Base-by-base conservation (phyloP, 2,888 invertebrate species). In the Cistogaster globosa region DNA sequence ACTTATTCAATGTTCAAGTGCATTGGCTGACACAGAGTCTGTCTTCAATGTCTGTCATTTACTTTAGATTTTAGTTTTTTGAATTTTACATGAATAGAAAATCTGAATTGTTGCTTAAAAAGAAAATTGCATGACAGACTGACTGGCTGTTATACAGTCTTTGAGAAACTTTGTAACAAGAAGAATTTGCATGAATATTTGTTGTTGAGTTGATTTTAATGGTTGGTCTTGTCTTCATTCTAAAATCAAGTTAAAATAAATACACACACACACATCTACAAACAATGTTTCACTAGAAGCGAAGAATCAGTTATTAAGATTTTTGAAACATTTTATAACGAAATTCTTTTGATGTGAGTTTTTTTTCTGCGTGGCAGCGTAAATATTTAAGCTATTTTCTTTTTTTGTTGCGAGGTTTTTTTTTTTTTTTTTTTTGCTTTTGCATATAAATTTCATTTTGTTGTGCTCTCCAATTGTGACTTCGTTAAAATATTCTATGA, bases 41-140 rank as follows among this genome's bases (percentile, higher is more conserved):
- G 48, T 26, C 51, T 77, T 42, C 20, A 67, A 20, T n/a, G 51
- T 69, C 51, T 55, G 58, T 80, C 65, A 53, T 60, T 22, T 60
- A 55, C 8, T 80, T 67, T 67, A 22, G 38, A 63, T 72, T 79
- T 78, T 55, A 45, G 53, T 53, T 72, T n/a, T 79, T 36, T 79
- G 63, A 79, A 69, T 71, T 71, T 77, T 53, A 18, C 65, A 32
- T 75, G 55, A 62, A 81, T 62, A 68, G 26, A 62, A 81, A 81
- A 62, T 81, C 68, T 57, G 36, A 57, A 75, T 75, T 55, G 18
- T 58, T 48, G 58, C 58, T 38, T 77, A 7, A 53, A 51, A 68
- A 20, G 51, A 57, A 48, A 57, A 38, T 26, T 22, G 48, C 22
- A 18, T 60, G 68, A 53, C 42, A 14, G 26, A 53, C 42, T 48